Evolutionary conservation across 2,797 vertebrate species (phyloP).

Genomic region (Propithecus deckenii): DNA sequence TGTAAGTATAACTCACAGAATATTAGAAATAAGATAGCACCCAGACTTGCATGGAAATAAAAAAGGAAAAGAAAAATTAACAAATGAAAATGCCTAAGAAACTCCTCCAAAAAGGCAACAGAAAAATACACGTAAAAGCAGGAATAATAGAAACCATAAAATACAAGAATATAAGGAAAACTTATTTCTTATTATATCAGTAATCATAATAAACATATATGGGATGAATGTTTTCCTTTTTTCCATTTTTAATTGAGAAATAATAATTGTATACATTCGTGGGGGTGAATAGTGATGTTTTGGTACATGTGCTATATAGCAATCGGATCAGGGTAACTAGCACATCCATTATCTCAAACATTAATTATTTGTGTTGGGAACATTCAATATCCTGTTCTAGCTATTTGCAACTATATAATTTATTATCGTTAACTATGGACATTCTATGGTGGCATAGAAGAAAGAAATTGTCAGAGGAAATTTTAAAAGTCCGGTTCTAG

Average conservation of each 20-base stretch:
- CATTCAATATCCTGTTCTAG: too few species aligned
- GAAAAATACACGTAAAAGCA: background rate
- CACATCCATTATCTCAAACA: too few species aligned
- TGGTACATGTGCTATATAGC: too few species aligned
- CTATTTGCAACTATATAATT: too few species aligned
- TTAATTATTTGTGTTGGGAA: too few species aligned
- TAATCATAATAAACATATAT: background rate
- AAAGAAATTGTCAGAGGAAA: background rate
- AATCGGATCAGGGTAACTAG: too few species aligned
- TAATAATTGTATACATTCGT: too few species aligned
- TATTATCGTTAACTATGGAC: too few species aligned
- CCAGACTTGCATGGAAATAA: background rate
- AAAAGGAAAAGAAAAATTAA: background rate
- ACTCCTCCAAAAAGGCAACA: background rate
- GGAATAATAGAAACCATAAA: background rate
- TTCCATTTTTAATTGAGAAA: too few species aligned
- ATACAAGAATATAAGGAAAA: background rate
- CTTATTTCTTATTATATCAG: background rate
- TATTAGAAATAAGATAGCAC: background rate
- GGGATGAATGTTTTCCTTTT: background rate
- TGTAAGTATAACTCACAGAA: background rate
- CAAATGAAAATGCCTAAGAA: background rate
- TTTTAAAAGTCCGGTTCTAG: background rate
- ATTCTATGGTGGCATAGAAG: too few species aligned
- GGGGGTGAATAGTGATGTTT: too few species aligned